Evolutionary conservation across 2,113 vertebrate genomes (phyloP).

Genomic region (Ceyx melanurus): DNA sequence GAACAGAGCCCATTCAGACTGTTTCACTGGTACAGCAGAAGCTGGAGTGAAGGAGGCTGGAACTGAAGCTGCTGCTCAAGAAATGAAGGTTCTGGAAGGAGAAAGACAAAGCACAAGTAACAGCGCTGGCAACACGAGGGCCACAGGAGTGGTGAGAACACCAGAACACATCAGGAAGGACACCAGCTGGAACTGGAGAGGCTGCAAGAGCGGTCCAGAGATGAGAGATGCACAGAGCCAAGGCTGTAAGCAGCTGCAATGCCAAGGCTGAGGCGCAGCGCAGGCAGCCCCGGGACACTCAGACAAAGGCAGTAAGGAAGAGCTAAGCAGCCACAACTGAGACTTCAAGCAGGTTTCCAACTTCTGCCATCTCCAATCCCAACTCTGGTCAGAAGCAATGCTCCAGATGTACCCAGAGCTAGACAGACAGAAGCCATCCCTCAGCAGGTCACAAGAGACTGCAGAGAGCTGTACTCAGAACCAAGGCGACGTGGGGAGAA

Average conservation of each 20-base stretch:
- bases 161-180: background rate
- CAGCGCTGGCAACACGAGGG: background rate
- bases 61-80: background rate
- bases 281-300: background rate
- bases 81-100: background rate
- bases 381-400: background rate
- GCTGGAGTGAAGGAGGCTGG: accelerated
- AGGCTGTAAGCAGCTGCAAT: background rate
- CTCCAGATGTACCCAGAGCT: background rate
- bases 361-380: background rate
- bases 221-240: background rate
- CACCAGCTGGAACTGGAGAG: background rate
- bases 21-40: background rate
- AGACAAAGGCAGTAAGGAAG: background rate
- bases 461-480: background rate
- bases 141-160: background rate
- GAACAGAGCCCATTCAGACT: background rate
- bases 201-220: background rate
- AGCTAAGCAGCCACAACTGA: background rate
- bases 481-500: background rate
- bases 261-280: background rate
- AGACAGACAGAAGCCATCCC: background rate
- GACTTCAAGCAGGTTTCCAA: background rate
- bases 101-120: background rate
- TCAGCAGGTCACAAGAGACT: accelerated